Evolutionary conservation across 2,888 invertebrate genomes (phyloP).

Genomic region (Tortrix viridana): DNA sequence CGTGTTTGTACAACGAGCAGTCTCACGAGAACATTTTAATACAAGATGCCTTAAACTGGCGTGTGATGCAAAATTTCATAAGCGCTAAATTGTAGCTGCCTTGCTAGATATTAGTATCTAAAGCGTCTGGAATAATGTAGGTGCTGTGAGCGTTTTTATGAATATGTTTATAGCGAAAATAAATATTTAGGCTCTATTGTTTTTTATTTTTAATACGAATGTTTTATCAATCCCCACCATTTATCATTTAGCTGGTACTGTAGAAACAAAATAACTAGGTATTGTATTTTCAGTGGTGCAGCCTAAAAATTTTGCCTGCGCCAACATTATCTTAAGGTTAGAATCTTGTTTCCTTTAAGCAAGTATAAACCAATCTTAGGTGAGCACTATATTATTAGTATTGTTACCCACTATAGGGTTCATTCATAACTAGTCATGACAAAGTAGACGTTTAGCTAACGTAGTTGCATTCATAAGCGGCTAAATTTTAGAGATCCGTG

Average conservation of each 20-base stretch:
- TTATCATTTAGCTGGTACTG: too few species aligned
- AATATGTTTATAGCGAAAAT: background rate
- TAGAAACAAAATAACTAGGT: too few species aligned
- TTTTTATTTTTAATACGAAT: too few species aligned
- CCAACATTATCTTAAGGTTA: too few species aligned
- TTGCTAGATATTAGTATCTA: background rate
- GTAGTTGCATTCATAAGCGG: conserved; percentile 2
- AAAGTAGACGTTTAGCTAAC: background rate
- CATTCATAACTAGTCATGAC: conserved; percentile 1
- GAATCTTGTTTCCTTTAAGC: too few species aligned
- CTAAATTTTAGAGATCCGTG: conserved; percentile 9
- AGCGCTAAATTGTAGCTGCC: background rate
- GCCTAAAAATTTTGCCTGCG: too few species aligned
- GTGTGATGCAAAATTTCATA: background rate
- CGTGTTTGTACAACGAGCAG: background rate
- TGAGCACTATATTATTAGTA: background rate
- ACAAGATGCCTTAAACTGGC: background rate
- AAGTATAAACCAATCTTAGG: too few species aligned
- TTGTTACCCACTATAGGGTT: background rate
- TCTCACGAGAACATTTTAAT: background rate
- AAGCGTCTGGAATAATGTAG: background rate
- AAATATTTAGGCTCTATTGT: too few species aligned
- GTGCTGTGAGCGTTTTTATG: background rate
- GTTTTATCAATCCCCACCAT: too few species aligned
- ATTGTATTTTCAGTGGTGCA: too few species aligned